A percentile compares a stretch with the other conserved stretches of the same genome.
These are phyloP conservation scores for Takifugu bimaculatus DNA, from an alignment of 2,113 vertebrate species.

Conservation along the genomic window DNA sequence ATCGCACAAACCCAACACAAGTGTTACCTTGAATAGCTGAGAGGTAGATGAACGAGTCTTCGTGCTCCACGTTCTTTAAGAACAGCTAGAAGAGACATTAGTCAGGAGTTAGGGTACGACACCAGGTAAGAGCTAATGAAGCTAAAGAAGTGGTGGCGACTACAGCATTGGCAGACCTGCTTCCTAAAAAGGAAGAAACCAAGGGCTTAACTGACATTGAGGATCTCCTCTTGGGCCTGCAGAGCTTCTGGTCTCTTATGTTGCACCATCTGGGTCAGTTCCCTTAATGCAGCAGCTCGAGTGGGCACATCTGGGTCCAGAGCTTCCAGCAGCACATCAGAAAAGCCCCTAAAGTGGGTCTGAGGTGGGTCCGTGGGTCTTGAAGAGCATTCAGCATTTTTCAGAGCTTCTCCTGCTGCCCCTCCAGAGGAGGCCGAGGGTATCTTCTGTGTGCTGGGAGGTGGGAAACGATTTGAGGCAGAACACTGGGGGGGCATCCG, in stretches of 20 bases:
- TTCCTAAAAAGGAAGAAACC: neutral
- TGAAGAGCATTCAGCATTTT: too few species aligned
- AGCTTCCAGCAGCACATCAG: slow-evolving; percentile 77
- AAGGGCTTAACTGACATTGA: slow-evolving; percentile 71
- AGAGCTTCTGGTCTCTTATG: slow-evolving; percentile 64
- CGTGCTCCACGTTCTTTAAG: slow-evolving; percentile 88
- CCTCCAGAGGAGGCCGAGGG: too few species aligned
- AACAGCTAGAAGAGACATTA: slow-evolving; percentile 79
- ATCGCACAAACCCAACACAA: neutral
- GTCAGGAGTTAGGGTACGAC: neutral
- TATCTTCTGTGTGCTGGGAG: too few species aligned
- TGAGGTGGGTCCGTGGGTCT: neutral
- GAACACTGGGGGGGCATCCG: too few species aligned
- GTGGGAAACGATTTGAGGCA: too few species aligned
- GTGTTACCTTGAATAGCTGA: slow-evolving; percentile 95
- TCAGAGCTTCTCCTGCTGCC: too few species aligned
- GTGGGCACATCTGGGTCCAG: slow-evolving; percentile 82
- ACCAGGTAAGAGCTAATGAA: neutral
- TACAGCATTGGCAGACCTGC: too few species aligned
- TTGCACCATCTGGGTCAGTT: slow-evolving; percentile 71
- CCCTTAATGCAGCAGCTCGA: slow-evolving; percentile 80
- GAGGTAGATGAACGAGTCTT: slow-evolving; percentile 92
- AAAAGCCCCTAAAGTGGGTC: slow-evolving; percentile 32
- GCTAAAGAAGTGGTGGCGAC: too few species aligned
- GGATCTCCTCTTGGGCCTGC: slow-evolving; percentile 76